A percentile compares a stretch with the other conserved stretches of the same genome.
Evolutionary conservation across 2,888 invertebrate genomes (phyloP).

Genomic region (Ornithoptera priamus): DNA sequence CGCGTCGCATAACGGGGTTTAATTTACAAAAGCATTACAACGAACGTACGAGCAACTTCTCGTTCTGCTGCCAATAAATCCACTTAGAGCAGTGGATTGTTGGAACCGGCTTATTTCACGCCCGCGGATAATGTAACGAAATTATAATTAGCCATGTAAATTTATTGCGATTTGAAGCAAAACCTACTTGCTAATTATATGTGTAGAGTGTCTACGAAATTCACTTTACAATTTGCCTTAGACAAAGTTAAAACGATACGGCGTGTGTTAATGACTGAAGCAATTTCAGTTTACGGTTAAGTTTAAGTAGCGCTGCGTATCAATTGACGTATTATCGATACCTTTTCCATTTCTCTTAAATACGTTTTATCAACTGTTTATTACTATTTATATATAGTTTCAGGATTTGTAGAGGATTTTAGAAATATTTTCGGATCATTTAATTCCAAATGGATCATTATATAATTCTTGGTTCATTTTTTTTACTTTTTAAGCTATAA

Average conservation of each 20-base stretch:
- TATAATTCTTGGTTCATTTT: no score
- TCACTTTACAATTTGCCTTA: slow-evolving; percentile 11
- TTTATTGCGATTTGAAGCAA: slow-evolving; percentile 52
- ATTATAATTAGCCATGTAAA: slow-evolving; percentile 66
- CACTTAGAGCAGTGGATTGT: slow-evolving; percentile 49
- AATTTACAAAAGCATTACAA: slow-evolving; percentile 61
- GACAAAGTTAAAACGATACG: slow-evolving; percentile 14
- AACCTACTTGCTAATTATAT: slow-evolving; percentile 31
- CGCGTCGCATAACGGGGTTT: slow-evolving; percentile 49
- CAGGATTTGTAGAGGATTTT: slow-evolving; percentile 44
- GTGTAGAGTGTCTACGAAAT: slow-evolving; percentile 33
- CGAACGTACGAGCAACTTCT: slow-evolving; percentile 47
- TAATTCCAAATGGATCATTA: no score
- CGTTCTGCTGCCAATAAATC: slow-evolving; percentile 53
- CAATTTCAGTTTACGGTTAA: slow-evolving; percentile 34
- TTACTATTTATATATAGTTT: slow-evolving; percentile 72
- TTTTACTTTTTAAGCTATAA: no score
- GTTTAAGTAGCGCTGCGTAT: slow-evolving; percentile 39
- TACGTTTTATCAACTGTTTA: slow-evolving; percentile 71
- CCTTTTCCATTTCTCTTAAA: slow-evolving; percentile 57
- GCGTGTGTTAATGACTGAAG: slow-evolving; percentile 27
- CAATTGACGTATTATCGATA: slow-evolving; percentile 46
- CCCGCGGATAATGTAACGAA: slow-evolving; percentile 46
- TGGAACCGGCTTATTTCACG: slow-evolving; percentile 41
- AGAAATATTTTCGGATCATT: slow-evolving; percentile 1